Evolutionary conservation across 2,113 vertebrate genomes (phyloP).

Genomic region (Antechinus flavipes): DNA sequence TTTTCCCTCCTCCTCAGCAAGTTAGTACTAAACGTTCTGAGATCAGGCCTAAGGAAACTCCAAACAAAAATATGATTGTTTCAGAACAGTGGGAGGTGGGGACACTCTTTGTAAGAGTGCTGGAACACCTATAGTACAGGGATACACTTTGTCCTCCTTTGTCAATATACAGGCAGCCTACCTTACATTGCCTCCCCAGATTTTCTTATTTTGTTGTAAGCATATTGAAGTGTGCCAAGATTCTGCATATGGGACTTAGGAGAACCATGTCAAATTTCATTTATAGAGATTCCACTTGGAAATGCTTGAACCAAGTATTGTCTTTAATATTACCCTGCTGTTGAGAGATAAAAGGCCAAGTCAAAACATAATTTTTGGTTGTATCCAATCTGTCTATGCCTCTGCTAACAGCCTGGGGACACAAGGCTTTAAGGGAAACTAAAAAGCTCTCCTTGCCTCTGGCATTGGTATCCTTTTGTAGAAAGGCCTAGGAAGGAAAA

Average conservation of each 20-base stretch:
- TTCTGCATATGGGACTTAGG: not conserved
- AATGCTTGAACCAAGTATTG: not conserved
- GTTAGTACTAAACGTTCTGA: conserved; percentile 21
- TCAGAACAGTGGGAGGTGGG: not conserved
- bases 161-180: not conserved
- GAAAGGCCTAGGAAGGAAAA: not conserved
- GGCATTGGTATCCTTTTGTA: not conserved
- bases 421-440: not conserved
- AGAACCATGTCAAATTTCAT: not conserved
- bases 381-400: not conserved
- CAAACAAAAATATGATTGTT: not conserved
- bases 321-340: conserved; percentile 5
- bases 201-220: not conserved
- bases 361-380: not conserved
- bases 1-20: not conserved
- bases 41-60: not conserved
- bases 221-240: accelerated
- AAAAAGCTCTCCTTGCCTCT: not conserved
- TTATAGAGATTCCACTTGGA: not conserved
- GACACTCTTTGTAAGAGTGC: not conserved
- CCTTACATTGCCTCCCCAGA: not conserved
- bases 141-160: accelerated
- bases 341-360: conserved; percentile 12
- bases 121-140: not conserved
- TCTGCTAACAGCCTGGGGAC: not conserved